phyloP scores from a whole-genome alignment of 2,113 vertebrate genomes.

The Cynocephalus volans region DNA sequence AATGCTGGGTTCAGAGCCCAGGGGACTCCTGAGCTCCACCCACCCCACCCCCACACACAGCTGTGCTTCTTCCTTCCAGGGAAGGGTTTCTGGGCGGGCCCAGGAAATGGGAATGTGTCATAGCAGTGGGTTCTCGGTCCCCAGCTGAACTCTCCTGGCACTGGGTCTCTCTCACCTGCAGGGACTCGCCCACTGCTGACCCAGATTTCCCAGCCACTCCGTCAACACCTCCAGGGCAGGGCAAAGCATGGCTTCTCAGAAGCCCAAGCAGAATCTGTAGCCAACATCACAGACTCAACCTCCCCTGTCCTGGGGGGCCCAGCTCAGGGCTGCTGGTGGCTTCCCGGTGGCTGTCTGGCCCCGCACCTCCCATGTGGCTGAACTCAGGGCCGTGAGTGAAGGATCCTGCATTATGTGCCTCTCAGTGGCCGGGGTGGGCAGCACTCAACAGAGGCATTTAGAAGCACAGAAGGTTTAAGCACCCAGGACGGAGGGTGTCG shows the following conservation, averaged over 20 bases:
- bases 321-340: neutral
- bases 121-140: neutral
- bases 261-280: neutral
- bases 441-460: neutral
- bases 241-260: conserved; percentile 6
- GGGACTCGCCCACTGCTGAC: conserved; percentile 69
- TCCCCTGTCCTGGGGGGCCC: neutral
- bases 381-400: neutral
- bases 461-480: rapidly evolving
- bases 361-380: neutral
- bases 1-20: neutral
- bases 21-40: rapidly evolving
- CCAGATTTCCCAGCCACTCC: conserved; percentile 66
- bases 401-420: rapidly evolving
- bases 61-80: neutral
- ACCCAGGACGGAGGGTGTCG: rapidly evolving
- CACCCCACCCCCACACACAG: no score
- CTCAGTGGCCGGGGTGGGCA: neutral
- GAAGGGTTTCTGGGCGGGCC: conserved; percentile 60
- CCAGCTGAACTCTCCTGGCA: neutral
- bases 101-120: neutral
- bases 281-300: neutral
- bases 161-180: neutral
- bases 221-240: conserved; percentile 62
- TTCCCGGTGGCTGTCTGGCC: neutral